These are phyloP conservation scores for Mechanitis messenoides DNA, from an alignment of 2,888 invertebrate genomes.

Conservation along the genomic window DNA sequence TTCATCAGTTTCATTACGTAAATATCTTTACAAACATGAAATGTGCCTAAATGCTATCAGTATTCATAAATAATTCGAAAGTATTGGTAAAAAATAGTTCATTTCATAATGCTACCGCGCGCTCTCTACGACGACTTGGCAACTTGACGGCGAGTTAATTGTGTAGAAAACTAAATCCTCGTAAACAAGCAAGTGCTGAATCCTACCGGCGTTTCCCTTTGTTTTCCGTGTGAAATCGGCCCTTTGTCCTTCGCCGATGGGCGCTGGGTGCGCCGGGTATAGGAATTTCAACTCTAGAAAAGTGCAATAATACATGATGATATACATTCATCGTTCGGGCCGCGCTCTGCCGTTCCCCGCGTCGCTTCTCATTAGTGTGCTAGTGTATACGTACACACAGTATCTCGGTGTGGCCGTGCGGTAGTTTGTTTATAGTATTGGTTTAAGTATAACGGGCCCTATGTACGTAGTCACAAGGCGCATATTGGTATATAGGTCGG, in stretches of 20 bases:
- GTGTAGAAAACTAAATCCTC: constrained; percentile 44
- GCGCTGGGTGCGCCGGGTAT: constrained; percentile 64
- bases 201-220: constrained; percentile 69
- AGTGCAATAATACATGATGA: constrained; percentile 66
- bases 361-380: constrained; percentile 61
- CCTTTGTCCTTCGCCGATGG: constrained; percentile 70
- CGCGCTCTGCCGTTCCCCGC: constrained; percentile 61
- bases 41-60: constrained; percentile 6
- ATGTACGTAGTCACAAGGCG: constrained; percentile 52
- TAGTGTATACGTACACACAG: constrained; percentile 61
- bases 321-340: constrained; percentile 63
- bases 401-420: constrained; percentile 63
- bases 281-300: constrained; percentile 75
- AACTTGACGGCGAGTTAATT: constrained; percentile 54
- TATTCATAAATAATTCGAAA: constrained; percentile 11
- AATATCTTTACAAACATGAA: constrained; percentile 32
- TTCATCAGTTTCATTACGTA: constrained; percentile 30
- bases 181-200: constrained; percentile 53
- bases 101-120: constrained; percentile 63
- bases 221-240: constrained; percentile 69
- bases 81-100: constrained; percentile 41
- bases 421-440: constrained; percentile 78
- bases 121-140: constrained; percentile 60
- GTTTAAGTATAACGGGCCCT: constrained; percentile 58
- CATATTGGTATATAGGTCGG: constrained; percentile 68